Base-by-base conservation (phyloP, 1,140 invertebrate species). In the Trachymyrmex cornetzi region DNA sequence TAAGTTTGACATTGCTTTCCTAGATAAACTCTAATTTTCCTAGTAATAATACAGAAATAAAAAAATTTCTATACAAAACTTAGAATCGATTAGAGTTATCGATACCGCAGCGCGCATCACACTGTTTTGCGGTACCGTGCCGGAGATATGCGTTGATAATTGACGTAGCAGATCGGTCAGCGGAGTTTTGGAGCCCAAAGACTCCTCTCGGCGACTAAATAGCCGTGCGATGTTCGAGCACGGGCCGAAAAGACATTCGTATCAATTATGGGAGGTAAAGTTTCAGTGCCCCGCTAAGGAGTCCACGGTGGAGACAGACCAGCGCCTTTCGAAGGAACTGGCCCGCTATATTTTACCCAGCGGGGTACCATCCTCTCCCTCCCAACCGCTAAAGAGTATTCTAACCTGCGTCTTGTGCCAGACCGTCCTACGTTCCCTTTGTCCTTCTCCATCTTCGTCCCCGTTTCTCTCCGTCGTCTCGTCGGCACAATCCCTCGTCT, bases 201-300 rank as follows among this genome's bases (percentile, higher is more conserved):
- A 57, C 79, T 67, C 38, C 75, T 79, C 48, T 50, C 85, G 38
- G 75, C 80, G 86, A 85, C 90, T 91, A 91, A 91, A 91, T 91
- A 91, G 84, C 88, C 87, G 89, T 90, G 85, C 90, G 91, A 93
- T 93, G 92, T 93, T 93, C 89, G 89, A 89, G 90, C 90, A 88
- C 88, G 91, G 87, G 87, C 89, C 92, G 88, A 93, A 94, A 94
- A 95, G 94, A 95, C 94, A 95, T 95, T 94, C 95, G 93, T 95
- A 95, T 95, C 95, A 95, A 95, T 95, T 95, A 95, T 94, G 91
- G 93, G 89, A 93, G 93, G 93, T 92, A 93, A 92, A 91, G 89
- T 90, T 91, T 91, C 90, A 90, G 87, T 88, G 90, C 89, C 89
- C 89, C 87, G 89, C 89, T 90, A 91, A 89, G 79, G 85, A 88